These are phyloP conservation scores for Cnemophilus loriae DNA, from an alignment of 2,113 vertebrate genomes.

Conservation along the genomic window DNA sequence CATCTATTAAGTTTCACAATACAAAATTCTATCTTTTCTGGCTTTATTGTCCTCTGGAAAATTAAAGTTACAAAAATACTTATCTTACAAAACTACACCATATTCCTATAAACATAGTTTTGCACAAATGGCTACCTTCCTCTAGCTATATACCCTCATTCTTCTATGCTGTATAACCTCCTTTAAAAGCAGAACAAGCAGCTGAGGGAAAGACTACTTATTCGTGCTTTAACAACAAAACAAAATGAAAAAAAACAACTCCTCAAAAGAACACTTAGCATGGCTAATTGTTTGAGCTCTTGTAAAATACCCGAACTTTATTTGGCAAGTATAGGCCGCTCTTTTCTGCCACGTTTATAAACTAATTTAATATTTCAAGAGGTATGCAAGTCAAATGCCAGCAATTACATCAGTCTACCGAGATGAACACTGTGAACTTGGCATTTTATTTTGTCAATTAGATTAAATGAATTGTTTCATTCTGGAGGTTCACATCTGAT, in stretches of 20 bases:
- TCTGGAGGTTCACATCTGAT: constrained; percentile 34
- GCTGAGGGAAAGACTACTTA: not conserved
- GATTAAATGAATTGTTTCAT: constrained; percentile 18
- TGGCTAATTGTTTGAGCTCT: not conserved
- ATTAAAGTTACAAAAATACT: not conserved
- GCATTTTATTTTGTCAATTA: constrained; percentile 7
- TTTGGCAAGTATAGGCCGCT: constrained; percentile 27
- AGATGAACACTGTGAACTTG: constrained; percentile 51
- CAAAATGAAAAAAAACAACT: not conserved
- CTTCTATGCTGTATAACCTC: not conserved
- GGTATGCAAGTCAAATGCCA: constrained; percentile 50
- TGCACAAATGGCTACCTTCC: not conserved
- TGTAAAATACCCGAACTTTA: constrained; percentile 45
- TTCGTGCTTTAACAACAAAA: not conserved
- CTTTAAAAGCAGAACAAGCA: not conserved
- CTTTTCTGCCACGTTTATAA: constrained; percentile 59
- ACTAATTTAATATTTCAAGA: constrained; percentile 63
- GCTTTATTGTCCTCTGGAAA: not conserved
- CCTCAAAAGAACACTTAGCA: not conserved
- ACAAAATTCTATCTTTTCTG: not conserved
- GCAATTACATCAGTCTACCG: constrained; percentile 52
- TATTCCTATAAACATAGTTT: not conserved
- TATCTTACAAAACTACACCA: not conserved
- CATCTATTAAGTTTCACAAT: not conserved
- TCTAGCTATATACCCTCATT: not conserved